Conservation (phyloP, 2,113 vertebrate genomes). For the Psettodes erumei region DNA sequence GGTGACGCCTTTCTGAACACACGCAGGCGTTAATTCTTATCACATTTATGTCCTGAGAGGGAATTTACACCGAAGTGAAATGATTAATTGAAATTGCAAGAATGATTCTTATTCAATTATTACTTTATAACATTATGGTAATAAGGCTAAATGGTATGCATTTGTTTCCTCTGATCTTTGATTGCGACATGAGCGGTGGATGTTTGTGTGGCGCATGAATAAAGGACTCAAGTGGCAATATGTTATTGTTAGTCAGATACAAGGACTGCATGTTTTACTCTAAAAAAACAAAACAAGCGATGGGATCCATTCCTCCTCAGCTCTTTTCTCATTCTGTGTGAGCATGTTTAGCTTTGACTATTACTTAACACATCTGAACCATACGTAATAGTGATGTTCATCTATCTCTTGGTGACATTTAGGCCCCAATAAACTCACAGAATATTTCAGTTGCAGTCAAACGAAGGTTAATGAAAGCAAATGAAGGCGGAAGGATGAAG, state of each 20-base stretch:
- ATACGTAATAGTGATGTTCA: slow-evolving; percentile 23
- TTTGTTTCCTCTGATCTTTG: too few relatives aligned
- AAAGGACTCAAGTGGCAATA: slow-evolving; percentile 7
- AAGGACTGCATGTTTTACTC: background rate
- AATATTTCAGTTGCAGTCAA: slow-evolving; percentile 53
- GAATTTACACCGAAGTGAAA: background rate
- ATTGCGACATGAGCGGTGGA: background rate
- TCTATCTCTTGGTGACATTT: slow-evolving; percentile 24
- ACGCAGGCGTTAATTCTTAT: background rate
- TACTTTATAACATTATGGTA: slow-evolving; percentile 10
- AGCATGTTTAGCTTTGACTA: background rate
- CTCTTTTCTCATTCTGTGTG: background rate
- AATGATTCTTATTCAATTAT: background rate
- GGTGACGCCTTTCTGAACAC: background rate
- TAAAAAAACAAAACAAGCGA: background rate
- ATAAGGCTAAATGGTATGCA: slow-evolving; percentile 12
- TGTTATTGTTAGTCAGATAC: slow-evolving; percentile 2
- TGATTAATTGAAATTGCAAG: background rate
- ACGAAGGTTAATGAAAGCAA: slow-evolving; percentile 5
- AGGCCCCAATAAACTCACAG: slow-evolving; percentile 36
- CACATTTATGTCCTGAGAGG: background rate
- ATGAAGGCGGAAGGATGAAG: background rate
- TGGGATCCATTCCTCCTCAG: background rate
- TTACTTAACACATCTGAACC: slow-evolving; percentile 23
- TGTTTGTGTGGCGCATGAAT: background rate